phyloP scores from a whole-genome alignment of 1,140 invertebrate species.

The Latrodectus geometricus region DNA sequence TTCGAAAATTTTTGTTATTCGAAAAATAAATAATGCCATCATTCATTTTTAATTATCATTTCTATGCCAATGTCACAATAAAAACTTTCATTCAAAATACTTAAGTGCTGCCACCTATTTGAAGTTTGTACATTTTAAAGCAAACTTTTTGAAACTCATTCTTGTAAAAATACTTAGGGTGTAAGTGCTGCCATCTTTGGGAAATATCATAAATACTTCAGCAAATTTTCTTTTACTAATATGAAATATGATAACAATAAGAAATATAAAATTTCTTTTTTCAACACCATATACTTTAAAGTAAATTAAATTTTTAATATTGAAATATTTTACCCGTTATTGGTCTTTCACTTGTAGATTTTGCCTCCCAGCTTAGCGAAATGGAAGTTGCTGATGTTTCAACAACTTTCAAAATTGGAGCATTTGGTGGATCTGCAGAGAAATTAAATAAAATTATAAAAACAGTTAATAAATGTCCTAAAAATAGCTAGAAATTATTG shows the following conservation, averaged over 20 bases:
- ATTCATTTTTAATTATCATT: no score
- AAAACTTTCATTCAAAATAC: no score
- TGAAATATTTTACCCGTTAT: conserved; percentile 32
- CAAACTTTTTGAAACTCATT: no score
- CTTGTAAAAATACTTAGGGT: no score
- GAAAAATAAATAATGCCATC: no score
- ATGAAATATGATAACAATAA: not conserved
- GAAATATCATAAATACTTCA: no score
- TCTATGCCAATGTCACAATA: no score
- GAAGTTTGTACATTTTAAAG: no score
- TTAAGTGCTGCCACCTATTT: no score
- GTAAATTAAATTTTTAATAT: not conserved
- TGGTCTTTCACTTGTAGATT: conserved; percentile 44
- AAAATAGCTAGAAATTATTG: no score
- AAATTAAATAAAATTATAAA: not conserved
- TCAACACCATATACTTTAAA: conserved; percentile 11
- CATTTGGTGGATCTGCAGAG: conserved; percentile 63
- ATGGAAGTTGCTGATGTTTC: conserved; percentile 63
- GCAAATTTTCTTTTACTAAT: not conserved
- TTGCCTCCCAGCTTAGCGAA: conserved; percentile 62
- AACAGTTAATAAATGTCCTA: conserved; percentile 66
- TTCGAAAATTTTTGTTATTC: no score
- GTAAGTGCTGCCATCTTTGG: no score
- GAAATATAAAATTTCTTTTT: not conserved
- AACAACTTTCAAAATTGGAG: conserved; percentile 63